Evolutionary conservation across 2,113 vertebrate genomes (phyloP), one percentile per base, ranked within the genome.

Genomic region (Xyliphius kryptos): DNA sequence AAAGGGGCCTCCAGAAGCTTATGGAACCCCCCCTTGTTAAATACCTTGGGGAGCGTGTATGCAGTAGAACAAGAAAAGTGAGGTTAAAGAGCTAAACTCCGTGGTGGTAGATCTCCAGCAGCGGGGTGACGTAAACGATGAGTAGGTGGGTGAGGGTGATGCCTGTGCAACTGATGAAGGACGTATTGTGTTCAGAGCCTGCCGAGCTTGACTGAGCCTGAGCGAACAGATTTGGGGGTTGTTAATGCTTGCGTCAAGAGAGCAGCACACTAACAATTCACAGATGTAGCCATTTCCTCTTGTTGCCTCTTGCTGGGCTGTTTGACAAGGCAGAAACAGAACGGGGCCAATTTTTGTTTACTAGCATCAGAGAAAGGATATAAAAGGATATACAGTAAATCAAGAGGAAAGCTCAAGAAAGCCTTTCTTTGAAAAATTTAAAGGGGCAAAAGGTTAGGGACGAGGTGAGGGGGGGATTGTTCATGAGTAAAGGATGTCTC

Each of bases 211-310:
- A 50, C 59, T 21, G 64, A 19, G 56, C 48, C 48, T 59, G 48
- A 67, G 56, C 49, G 52, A 67, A 51, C 48, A 67, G 56, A 67
- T 53, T 58, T 53, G 56, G 49, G 57, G 48, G 56, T 67, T 51
- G 40, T 67, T 43, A 62, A 52, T 57, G 53, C 48, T 56, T 56
- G 47, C 47, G 51, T 70, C 62, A 70, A 54, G 55, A 61, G 63
- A 48, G 47, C 54, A 55, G 26, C 14, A 48, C 58, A 22, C 52
- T 66, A 71, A 71, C 58, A 55, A 71, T 5, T 57, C 52, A 67
- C 69, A 71, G 63, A 62, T 71, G 69, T 67, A 57, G 47, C 63
- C 38, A 62, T 43, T 71, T 71, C 63, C 58, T 71, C 57, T 26
- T 56, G 51, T 40, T 61, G 58, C 56, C 54, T 71, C 52, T 53